Conservation (phyloP, 2,888 invertebrate genomes). For the Tipula unca region DNA sequence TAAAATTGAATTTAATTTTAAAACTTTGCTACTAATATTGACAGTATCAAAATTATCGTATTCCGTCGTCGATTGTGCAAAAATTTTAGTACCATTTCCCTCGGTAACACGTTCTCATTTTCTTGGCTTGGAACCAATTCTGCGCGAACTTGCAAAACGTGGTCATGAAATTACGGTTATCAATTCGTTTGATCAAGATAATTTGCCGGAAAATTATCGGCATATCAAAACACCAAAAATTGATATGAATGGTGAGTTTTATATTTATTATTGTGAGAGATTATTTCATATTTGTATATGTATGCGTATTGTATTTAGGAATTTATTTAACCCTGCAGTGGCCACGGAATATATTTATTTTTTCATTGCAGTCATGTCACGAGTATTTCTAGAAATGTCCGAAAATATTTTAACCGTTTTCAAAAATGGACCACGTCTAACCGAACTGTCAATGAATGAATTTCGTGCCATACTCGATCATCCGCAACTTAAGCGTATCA, state of each 20-base stretch:
- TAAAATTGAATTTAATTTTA: neutral
- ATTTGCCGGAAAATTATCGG: neutral
- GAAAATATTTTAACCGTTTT: neutral
- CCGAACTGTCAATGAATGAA: neutral
- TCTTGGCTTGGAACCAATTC: neutral
- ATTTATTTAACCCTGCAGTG: too few species aligned
- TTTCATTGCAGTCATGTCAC: conserved; percentile 1
- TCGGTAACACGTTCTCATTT: neutral
- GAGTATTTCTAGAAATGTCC: neutral
- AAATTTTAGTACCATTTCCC: conserved; percentile 10
- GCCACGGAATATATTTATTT: neutral
- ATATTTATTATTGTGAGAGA: neutral
- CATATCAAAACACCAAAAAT: neutral
- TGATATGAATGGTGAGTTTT: neutral
- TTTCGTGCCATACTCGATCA: neutral
- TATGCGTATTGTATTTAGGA: too few species aligned
- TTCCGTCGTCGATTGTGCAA: neutral
- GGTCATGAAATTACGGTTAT: neutral
- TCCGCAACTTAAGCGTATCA: neutral
- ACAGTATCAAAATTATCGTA: neutral
- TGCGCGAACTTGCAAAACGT: neutral
- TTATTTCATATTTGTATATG: neutral
- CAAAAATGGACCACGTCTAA: neutral
- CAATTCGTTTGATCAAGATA: conserved; percentile 14
- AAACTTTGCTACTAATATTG: neutral